Percentiles rank a stretch among this genome's conserved stretches.
These are phyloP conservation scores for Corythaixoides concolor DNA, from an alignment of 2,113 vertebrate species.

Conservation along the genomic window DNA sequence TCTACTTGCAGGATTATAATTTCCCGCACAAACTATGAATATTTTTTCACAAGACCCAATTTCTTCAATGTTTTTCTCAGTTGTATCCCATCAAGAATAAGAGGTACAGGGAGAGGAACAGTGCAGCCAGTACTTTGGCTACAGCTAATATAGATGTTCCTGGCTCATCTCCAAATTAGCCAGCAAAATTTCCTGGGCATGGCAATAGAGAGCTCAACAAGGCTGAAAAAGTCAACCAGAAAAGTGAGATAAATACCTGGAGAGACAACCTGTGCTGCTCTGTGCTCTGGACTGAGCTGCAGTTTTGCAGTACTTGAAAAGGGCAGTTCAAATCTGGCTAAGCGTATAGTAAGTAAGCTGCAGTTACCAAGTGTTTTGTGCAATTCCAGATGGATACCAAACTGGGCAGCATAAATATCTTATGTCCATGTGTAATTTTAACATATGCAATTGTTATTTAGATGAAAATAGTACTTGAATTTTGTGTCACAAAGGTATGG, in stretches of 20 bases:
- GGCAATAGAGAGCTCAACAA: neutral
- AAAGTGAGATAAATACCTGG: neutral
- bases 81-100: neutral
- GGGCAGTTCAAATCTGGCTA: neutral
- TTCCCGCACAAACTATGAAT: neutral
- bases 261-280: neutral
- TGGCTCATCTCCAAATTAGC: neutral
- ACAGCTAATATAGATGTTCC: neutral
- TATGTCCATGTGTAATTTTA: neutral
- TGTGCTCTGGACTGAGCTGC: neutral
- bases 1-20: neutral
- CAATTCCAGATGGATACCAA: neutral
- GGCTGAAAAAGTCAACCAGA: neutral
- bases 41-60: neutral
- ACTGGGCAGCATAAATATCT: neutral
- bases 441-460: neutral
- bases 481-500: neutral
- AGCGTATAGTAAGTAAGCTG: neutral
- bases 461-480: neutral
- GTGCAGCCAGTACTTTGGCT: neutral
- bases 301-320: neutral
- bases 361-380: neutral
- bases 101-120: neutral
- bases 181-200: neutral
- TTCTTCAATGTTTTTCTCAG: neutral